Evolutionary conservation across 2,113 vertebrate genomes (phyloP).

Genomic region (Athene noctua): DNA sequence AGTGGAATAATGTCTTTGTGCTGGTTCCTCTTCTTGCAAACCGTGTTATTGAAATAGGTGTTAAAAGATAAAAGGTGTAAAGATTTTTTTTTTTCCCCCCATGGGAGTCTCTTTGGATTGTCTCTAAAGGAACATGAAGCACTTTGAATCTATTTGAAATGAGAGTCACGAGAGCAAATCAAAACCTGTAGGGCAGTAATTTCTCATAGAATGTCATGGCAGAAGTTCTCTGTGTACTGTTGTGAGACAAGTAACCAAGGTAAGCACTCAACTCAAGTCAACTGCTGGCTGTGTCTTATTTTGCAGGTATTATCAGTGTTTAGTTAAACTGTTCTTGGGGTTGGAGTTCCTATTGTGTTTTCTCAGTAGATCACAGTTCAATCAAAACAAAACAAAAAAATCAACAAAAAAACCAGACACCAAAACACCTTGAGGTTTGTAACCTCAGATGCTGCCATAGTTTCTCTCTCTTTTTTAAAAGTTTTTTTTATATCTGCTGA

Average conservation of each 20-base stretch:
- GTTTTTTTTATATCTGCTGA: neutral
- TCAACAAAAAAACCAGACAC: neutral
- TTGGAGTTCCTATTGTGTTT: neutral
- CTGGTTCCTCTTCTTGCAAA: neutral
- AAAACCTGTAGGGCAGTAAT: neutral
- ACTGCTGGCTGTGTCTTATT: neutral
- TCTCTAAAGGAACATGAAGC: neutral
- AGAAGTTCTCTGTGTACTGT: neutral
- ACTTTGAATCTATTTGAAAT: neutral
- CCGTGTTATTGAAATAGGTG: neutral
- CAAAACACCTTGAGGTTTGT: neutral
- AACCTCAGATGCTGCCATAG: slow-evolving; percentile 18
- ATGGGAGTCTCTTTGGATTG: neutral
- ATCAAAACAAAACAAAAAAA: neutral
- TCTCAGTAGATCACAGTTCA: neutral
- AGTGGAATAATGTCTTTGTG: slow-evolving; percentile 76
- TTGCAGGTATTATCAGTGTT: neutral
- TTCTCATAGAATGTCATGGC: neutral
- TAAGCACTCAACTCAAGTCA: neutral
- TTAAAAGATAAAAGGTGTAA: neutral
- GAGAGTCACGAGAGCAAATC: neutral
- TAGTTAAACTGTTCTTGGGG: neutral
- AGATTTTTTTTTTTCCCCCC: neutral
- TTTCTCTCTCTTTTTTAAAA: neutral
- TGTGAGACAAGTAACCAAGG: neutral